Evolutionary conservation across 2,888 invertebrate species (phyloP).

Genomic region (Capitulum mitella): DNA sequence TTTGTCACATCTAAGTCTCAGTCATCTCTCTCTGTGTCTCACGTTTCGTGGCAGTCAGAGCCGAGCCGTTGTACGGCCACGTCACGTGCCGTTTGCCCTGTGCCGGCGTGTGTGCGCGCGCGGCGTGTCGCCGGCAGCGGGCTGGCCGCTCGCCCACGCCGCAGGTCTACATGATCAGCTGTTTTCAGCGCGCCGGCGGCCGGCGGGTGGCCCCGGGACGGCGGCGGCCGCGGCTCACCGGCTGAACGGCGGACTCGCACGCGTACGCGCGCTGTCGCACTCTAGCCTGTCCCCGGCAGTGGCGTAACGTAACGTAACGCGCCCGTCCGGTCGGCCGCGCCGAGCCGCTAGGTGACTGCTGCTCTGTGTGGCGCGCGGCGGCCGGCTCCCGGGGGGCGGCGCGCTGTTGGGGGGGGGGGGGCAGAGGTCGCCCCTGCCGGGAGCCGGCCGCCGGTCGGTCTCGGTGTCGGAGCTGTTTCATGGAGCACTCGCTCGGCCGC

Average conservation of each 20-base stretch:
- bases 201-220: too few relatives aligned
- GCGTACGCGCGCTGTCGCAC: background rate
- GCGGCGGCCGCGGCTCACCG: background rate
- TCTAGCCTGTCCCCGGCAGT: background rate
- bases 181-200: background rate
- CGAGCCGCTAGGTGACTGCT: background rate
- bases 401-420: background rate
- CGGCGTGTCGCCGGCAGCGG: too few relatives aligned
- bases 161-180: background rate
- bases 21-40: too few relatives aligned
- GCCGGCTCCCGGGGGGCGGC: background rate
- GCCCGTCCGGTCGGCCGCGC: background rate
- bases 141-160: too few relatives aligned
- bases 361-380: background rate
- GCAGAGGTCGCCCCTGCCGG: background rate
- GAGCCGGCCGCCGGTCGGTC: background rate
- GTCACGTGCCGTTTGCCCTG: too few relatives aligned
- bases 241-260: background rate
- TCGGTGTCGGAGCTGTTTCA: too few relatives aligned
- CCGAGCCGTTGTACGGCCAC: too few relatives aligned
- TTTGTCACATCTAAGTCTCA: too few relatives aligned
- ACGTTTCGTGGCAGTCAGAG: too few relatives aligned
- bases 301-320: slow-evolving; percentile 19
- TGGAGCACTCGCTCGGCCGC: too few relatives aligned
- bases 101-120: too few relatives aligned